phyloP scores from a whole-genome alignment of 92 coral and sea anemone species.

The Paragorgia papillata region DNA sequence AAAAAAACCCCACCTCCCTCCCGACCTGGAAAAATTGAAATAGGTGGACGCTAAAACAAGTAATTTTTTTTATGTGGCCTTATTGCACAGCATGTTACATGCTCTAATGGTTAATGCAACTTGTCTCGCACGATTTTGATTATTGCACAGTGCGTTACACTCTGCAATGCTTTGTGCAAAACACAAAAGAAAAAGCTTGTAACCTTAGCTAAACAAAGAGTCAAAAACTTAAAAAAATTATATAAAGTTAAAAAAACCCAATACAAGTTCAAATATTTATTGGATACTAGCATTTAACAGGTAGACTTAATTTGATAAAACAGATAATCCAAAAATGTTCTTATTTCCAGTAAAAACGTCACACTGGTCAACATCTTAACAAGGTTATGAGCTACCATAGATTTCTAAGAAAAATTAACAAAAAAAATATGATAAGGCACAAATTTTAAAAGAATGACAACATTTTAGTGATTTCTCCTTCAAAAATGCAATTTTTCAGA shows the following conservation, averaged over 20 bases:
- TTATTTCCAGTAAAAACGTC: background rate
- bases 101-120: too few relatives aligned
- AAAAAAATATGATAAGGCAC: background rate
- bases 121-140: too few relatives aligned
- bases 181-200: too few relatives aligned
- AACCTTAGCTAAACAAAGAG: background rate
- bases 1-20: too few relatives aligned
- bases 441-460: background rate
- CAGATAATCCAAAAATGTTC: background rate
- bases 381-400: conserved; percentile 31
- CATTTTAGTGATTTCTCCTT: too few relatives aligned
- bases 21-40: too few relatives aligned
- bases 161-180: too few relatives aligned
- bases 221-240: background rate
- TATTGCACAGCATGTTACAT: too few relatives aligned
- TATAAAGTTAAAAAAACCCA: background rate
- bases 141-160: too few relatives aligned
- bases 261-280: background rate
- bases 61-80: too few relatives aligned
- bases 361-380: background rate
- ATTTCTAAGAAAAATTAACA: conserved; percentile 27
- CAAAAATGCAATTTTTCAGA: too few relatives aligned
- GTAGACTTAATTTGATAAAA: background rate
- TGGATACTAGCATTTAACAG: background rate
- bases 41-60: too few relatives aligned